Percentiles rank a stretch among this genome's conserved stretches.
phyloP scores from a whole-genome alignment of 2,113 vertebrate species.

The Chitala chitala region DNA sequence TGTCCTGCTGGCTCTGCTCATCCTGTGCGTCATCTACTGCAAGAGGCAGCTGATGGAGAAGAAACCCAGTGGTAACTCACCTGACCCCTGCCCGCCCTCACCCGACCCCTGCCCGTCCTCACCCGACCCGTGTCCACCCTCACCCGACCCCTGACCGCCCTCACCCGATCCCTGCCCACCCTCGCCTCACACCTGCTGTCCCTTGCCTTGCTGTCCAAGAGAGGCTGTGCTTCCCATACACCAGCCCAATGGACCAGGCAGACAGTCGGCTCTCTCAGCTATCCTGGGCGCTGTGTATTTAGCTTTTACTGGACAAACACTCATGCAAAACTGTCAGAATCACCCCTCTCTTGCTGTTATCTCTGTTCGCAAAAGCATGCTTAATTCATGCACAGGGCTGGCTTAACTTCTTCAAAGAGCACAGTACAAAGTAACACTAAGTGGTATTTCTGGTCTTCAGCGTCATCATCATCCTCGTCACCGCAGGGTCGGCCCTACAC shows the following conservation, averaged over 20 bases:
- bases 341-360: no score
- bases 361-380: no score
- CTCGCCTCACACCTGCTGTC: neutral
- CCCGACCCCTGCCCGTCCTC: neutral
- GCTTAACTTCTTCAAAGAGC: neutral
- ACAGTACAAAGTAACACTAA: neutral
- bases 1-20: slow-evolving; percentile 85
- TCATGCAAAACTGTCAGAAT: no score
- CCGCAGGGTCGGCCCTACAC: slow-evolving; percentile 76
- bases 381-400: no score
- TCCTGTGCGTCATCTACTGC: slow-evolving; percentile 93
- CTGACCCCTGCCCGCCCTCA: neutral
- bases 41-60: slow-evolving; percentile 96
- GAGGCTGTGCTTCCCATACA: no score
- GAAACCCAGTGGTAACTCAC: slow-evolving; percentile 80
- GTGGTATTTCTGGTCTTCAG: slow-evolving; percentile 23
- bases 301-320: neutral
- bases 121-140: neutral
- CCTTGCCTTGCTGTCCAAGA: no score
- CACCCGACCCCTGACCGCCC: neutral
- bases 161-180: no score
- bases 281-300: neutral
- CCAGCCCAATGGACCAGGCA: neutral
- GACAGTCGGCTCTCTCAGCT: neutral
- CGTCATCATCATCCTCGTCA: slow-evolving; percentile 72